Percentiles rank a stretch among this genome's conserved stretches.
These are phyloP conservation scores for Scaptodrosophila lebanonensis DNA, from an alignment of 1,140 invertebrate species.

Conservation along the genomic window DNA sequence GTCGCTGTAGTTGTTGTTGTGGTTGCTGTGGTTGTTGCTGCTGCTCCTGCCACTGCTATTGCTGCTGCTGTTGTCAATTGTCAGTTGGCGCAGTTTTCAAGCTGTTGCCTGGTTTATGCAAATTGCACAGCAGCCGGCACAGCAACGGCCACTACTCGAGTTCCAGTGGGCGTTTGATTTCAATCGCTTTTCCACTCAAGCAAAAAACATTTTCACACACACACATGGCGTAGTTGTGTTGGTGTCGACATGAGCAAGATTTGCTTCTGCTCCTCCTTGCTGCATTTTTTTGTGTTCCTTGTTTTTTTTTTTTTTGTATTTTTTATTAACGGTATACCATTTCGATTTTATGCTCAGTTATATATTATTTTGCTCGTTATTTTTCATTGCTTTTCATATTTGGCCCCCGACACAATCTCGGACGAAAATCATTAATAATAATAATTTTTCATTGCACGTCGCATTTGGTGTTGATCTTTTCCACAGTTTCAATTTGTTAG, in stretches of 20 bases:
- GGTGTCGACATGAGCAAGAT: slow-evolving; percentile 62
- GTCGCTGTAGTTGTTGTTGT: slow-evolving; percentile 22
- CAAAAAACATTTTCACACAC: slow-evolving; percentile 63
- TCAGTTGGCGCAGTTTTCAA: slow-evolving; percentile 38
- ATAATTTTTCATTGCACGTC: slow-evolving; percentile 63
- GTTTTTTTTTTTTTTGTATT: slow-evolving; percentile 10
- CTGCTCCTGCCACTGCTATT: slow-evolving; percentile 22
- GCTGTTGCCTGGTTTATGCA: slow-evolving; percentile 59
- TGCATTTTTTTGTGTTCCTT: neutral
- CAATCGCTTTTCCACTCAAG: slow-evolving; percentile 39
- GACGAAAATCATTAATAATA: slow-evolving; percentile 47
- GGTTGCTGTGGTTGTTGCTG: slow-evolving; percentile 15
- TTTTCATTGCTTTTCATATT: slow-evolving; percentile 69
- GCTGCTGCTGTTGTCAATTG: slow-evolving; percentile 61
- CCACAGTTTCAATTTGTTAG: slow-evolving; percentile 54
- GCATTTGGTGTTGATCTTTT: slow-evolving; percentile 28
- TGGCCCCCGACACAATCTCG: slow-evolving; percentile 33
- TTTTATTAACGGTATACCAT: slow-evolving; percentile 67
- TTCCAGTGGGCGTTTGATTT: slow-evolving; percentile 74
- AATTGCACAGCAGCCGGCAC: slow-evolving; percentile 46
- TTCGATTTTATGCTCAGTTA: slow-evolving; percentile 71
- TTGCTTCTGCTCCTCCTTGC: slow-evolving; percentile 28
- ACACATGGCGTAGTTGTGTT: slow-evolving; percentile 46
- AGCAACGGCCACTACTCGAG: slow-evolving; percentile 16
- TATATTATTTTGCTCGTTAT: slow-evolving; percentile 65